Conservation (phyloP, 2,113 vertebrate genomes). For the Oncorhynchus mykiss region DNA sequence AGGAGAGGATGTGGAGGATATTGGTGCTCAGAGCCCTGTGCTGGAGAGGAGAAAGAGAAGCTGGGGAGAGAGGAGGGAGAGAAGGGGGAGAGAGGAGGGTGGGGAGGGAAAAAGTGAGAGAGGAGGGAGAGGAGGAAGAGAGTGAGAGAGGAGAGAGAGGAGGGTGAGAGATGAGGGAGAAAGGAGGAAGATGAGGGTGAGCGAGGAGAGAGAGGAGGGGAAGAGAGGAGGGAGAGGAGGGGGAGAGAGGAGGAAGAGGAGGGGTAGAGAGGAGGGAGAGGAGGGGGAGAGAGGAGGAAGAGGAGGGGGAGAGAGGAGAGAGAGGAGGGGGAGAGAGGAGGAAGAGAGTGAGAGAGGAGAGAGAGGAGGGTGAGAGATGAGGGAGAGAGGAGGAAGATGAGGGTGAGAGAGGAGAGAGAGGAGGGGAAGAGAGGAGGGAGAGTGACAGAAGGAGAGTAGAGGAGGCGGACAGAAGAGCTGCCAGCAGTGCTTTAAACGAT, state of each 20-base stretch:
- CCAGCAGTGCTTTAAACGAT: conserved; percentile 66
- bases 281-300: conserved; percentile 47
- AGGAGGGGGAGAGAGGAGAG: conserved; percentile 42
- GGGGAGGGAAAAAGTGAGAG: conserved; percentile 17
- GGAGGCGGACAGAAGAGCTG: conserved; percentile 60
- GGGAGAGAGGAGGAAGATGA: conserved; percentile 29
- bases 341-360: conserved; percentile 43
- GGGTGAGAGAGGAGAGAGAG: conserved; percentile 39
- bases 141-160: conserved; percentile 26
- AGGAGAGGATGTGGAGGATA: not conserved
- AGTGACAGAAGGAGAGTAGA: conserved; percentile 55
- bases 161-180: conserved; percentile 1
- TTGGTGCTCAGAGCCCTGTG: conserved; percentile 13
- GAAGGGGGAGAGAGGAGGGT: conserved; percentile 28
- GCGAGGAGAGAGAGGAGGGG: conserved; percentile 40
- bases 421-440: conserved; percentile 50
- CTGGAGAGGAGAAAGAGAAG: not conserved
- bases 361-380: conserved; percentile 43
- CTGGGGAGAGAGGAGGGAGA: conserved; percentile 21
- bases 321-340: conserved; percentile 51
- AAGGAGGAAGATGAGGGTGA: conserved; percentile 31
- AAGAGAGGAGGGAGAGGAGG: conserved; percentile 43
- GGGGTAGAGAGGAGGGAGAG: conserved; percentile 42
- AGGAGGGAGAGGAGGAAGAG: conserved; percentile 45
- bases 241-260: conserved; percentile 29